A percentile compares a stretch with the other conserved stretches of the same genome.
phyloP scores from a whole-genome alignment of 2,797 vertebrate genomes.

The Apodemus agrarius region DNA sequence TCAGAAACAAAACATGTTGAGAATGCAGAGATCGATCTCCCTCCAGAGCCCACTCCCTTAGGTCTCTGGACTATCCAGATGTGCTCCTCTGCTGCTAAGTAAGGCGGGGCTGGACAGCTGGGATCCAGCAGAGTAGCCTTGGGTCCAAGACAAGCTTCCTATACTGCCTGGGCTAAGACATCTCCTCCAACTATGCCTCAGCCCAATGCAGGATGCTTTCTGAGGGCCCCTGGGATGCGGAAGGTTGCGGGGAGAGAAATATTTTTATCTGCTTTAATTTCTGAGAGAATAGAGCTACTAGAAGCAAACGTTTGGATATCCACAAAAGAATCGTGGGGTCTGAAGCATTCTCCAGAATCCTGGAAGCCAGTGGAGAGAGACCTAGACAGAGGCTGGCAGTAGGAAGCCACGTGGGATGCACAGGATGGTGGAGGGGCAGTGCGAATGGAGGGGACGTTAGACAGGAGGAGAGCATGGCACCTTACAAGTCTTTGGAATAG shows the following conservation, averaged over 20 bases:
- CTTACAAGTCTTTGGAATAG: neutral
- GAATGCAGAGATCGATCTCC: neutral
- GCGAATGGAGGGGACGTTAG: accelerated
- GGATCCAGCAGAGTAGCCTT: accelerated
- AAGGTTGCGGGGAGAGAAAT: neutral
- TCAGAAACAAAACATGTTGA: neutral
- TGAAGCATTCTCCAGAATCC: neutral
- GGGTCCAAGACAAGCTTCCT: neutral
- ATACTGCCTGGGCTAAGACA: neutral
- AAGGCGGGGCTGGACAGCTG: neutral
- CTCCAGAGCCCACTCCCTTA: neutral
- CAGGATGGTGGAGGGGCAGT: neutral
- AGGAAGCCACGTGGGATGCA: neutral
- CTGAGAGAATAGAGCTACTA: neutral
- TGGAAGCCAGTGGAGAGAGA: neutral
- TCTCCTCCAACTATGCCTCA: neutral
- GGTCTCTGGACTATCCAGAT: neutral
- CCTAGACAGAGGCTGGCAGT: neutral
- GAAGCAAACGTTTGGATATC: neutral
- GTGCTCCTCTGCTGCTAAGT: neutral
- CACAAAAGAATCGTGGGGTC: neutral
- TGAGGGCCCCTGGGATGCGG: neutral
- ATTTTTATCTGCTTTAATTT: neutral
- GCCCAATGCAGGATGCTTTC: neutral
- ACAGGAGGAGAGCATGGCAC: no score